Conservation (phyloP, 2,797 vertebrate genomes). For the Oryzias sinensis region DNA sequence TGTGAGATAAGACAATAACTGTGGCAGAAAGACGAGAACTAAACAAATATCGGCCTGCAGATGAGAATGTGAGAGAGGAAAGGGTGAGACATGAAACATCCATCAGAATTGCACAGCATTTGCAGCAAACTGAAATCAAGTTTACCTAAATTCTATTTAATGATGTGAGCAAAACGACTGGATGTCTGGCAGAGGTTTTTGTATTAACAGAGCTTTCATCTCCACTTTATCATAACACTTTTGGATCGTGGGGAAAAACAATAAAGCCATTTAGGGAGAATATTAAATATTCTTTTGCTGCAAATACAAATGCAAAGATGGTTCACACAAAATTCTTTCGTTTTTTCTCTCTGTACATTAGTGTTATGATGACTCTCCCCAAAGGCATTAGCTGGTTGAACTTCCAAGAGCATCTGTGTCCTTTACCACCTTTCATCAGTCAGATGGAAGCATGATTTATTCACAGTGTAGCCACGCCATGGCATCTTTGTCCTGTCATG, state of each 20-base stretch:
- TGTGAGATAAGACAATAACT: constrained; percentile 26
- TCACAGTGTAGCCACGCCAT: no score
- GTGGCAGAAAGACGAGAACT: constrained; percentile 12
- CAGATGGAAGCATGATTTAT: no score
- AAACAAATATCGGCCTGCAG: constrained; percentile 50
- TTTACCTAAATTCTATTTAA: neutral
- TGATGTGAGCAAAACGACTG: neutral
- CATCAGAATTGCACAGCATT: constrained; percentile 12
- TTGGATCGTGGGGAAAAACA: neutral
- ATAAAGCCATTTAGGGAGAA: neutral
- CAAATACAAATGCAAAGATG: neutral
- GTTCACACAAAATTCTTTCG: no score
- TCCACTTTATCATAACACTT: constrained; percentile 1
- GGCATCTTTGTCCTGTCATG: no score
- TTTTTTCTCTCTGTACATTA: no score
- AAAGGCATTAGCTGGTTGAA: no score
- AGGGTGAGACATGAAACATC: constrained; percentile 24
- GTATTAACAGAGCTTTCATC: constrained; percentile 1
- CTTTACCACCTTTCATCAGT: no score
- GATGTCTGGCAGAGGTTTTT: constrained; percentile 6
- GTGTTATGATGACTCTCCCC: no score
- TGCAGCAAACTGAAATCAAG: constrained; percentile 4
- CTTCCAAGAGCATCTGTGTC: no score
- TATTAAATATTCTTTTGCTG: neutral
- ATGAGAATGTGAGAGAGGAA: constrained; percentile 32